Evolutionary conservation across 64 coral and sea anemone genomes (phyloP).

Genomic region (Actinia tenebrosa): DNA sequence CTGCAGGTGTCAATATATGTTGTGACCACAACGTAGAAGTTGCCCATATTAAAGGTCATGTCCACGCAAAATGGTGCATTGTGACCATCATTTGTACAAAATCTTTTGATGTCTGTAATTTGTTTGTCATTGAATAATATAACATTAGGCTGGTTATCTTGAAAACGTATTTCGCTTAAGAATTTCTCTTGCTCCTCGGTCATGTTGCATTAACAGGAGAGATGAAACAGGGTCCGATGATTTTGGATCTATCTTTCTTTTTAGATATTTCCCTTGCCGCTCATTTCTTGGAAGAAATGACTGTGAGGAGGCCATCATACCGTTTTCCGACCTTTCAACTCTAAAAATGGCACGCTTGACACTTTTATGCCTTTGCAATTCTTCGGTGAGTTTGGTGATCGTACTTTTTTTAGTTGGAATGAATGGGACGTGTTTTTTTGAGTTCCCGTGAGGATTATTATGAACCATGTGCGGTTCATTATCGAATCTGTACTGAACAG

Average conservation of each 20-base stretch:
- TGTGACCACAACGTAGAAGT: conserved; percentile 26
- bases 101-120: background rate
- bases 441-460: conserved; percentile 38
- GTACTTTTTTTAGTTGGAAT: conserved; percentile 33
- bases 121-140: conserved; percentile 15
- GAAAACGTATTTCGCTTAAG: background rate
- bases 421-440: conserved; percentile 8
- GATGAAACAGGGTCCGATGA: background rate
- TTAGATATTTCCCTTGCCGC: conserved; percentile 31
- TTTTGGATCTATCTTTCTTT: conserved; percentile 25
- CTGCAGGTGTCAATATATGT: conserved; percentile 36
- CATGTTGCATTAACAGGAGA: background rate
- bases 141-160: background rate
- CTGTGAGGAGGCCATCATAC: conserved; percentile 15
- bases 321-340: background rate
- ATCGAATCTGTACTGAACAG: conserved; percentile 34
- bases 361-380: background rate
- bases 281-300: conserved; percentile 41
- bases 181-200: background rate
- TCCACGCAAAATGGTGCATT: conserved; percentile 27
- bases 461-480: conserved; percentile 9
- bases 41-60: conserved; percentile 41
- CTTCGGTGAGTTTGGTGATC: conserved; percentile 2
- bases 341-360: background rate
- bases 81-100: conserved; percentile 7